Evolutionary conservation across 2,888 invertebrate genomes (phyloP).

Genomic region (Micoletzkya japonica): DNA sequence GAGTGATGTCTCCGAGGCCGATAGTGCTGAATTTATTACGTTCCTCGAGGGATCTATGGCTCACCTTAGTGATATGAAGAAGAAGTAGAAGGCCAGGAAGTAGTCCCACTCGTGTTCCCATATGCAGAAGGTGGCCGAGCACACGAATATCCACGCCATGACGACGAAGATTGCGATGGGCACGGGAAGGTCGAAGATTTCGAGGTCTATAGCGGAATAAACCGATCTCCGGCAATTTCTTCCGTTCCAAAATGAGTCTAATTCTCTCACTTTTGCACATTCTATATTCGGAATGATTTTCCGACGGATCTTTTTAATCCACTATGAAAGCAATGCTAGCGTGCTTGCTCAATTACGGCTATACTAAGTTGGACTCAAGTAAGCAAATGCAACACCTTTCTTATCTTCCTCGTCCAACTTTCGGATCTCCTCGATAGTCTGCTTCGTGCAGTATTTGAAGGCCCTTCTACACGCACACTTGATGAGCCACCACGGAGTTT

Average conservation of each 20-base stretch:
- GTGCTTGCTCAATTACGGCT: not conserved
- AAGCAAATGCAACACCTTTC: conserved; percentile 43
- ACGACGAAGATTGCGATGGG: conserved; percentile 83
- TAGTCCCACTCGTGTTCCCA: conserved; percentile 78
- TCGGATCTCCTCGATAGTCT: conserved; percentile 54
- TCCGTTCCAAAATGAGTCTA: too few relatives aligned
- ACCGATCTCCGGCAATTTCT: too few relatives aligned
- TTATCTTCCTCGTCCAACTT: conserved; percentile 54
- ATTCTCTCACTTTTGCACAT: too few relatives aligned
- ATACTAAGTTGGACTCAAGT: too few relatives aligned
- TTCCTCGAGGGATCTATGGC: not conserved
- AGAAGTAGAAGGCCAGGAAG: conserved; percentile 91
- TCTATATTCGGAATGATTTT: too few relatives aligned
- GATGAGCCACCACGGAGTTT: conserved; percentile 58
- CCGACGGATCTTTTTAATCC: too few relatives aligned
- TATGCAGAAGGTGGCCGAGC: conserved; percentile 75
- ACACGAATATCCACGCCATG: conserved; percentile 82
- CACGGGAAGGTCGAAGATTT: conserved; percentile 91
- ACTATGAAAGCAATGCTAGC: too few relatives aligned
- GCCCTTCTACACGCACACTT: conserved; percentile 56
- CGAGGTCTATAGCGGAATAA: too few relatives aligned
- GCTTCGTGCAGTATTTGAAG: conserved; percentile 61
- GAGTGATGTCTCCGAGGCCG: conserved; percentile 64
- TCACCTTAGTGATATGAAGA: conserved; percentile 82
- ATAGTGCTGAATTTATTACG: conserved; percentile 46